phyloP scores from a whole-genome alignment of 2,888 invertebrate genomes.

The Isoperla grammatica region DNA sequence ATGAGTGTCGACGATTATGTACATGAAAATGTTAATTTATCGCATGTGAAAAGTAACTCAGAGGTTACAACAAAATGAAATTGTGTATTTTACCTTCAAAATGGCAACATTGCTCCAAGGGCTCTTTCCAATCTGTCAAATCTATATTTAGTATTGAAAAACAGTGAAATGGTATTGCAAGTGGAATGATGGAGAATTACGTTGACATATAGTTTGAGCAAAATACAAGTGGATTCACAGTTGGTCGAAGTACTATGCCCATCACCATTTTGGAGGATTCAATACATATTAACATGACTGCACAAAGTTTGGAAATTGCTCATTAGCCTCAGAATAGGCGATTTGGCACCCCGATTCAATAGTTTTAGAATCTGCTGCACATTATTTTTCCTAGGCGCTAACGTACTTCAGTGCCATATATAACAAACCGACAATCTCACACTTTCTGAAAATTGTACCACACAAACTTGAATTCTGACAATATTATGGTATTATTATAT shows the following conservation, averaged over 20 bases:
- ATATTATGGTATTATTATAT: neutral
- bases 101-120: neutral
- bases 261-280: neutral
- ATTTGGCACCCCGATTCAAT: constrained; percentile 24
- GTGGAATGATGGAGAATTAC: constrained; percentile 25
- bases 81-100: neutral
- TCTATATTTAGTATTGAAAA: constrained; percentile 13
- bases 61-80: constrained; percentile 3
- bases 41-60: too few relatives aligned
- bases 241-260: neutral
- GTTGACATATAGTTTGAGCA: constrained; percentile 23
- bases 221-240: constrained; percentile 5
- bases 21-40: too few relatives aligned
- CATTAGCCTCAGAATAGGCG: neutral
- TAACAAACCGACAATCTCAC: neutral
- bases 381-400: neutral
- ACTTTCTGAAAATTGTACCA: neutral
- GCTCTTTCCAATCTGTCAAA: constrained; percentile 4
- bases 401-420: too few relatives aligned
- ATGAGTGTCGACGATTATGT: too few relatives aligned
- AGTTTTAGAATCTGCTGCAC: constrained; percentile 25
- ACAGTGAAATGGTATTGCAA: constrained; percentile 24
- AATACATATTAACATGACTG: neutral
- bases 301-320: constrained; percentile 1
- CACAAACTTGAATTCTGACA: neutral